Evolutionary conservation across 2,113 vertebrate species (phyloP).

Genomic region (Prolemur simus): DNA sequence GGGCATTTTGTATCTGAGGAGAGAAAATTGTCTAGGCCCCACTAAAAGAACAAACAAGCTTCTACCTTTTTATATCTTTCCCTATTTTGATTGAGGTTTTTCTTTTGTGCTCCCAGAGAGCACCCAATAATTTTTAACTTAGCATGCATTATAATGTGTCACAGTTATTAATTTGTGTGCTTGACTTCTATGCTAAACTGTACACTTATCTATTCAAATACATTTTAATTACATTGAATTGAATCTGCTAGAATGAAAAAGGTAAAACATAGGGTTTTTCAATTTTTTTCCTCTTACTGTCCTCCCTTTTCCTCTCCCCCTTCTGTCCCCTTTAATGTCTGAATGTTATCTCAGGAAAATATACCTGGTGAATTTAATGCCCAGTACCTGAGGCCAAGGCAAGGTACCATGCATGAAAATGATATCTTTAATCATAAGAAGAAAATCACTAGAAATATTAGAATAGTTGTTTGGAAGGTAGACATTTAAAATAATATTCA

Average conservation of each 20-base stretch:
- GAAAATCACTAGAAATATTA: neutral
- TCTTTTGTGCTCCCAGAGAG: neutral
- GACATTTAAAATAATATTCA: neutral
- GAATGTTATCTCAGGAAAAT: neutral
- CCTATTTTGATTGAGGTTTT: neutral
- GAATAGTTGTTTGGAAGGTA: neutral
- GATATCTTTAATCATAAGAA: neutral
- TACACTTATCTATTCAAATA: neutral
- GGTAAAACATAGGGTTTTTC: neutral
- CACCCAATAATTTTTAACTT: neutral
- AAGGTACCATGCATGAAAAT: neutral
- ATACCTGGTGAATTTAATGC: neutral
- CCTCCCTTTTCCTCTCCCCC: accelerated
- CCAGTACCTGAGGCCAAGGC: neutral
- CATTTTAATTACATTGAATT: neutral
- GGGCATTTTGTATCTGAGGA: neutral
- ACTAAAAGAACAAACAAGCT: neutral
- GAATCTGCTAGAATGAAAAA: neutral
- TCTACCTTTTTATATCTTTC: neutral
- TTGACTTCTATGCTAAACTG: neutral
- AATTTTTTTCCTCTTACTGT: neutral
- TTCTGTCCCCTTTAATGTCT: neutral
- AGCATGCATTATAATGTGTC: neutral
- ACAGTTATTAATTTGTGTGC: neutral
- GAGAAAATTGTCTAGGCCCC: neutral